Base-by-base conservation (phyloP, 2,113 vertebrate species). In the Leptobrachium ailaonicum region DNA sequence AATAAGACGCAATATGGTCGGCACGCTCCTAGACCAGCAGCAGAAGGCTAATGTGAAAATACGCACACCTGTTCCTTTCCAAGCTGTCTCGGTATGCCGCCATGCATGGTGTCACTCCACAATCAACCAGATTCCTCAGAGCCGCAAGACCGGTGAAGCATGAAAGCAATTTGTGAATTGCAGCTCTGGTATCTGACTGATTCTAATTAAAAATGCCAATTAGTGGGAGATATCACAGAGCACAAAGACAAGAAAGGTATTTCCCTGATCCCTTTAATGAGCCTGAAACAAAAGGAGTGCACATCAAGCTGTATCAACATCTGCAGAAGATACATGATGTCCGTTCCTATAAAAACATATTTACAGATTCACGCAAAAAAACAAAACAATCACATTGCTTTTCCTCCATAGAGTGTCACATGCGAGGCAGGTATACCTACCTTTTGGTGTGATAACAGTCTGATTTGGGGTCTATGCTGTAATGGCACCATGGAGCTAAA, bases 191-290 rank as follows among this genome's bases (percentile, higher is more conserved):
- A 78, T 71, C 76, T 71, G 67, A 78, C 76, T 71, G 66, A 71
- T 63, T 71, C 69, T 73, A 80, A 80, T 80, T 80, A 80, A 73
- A 80, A 80, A 80, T 68, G 71, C 45, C 78, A 73, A 80, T 80
- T 73, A 80, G 71, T 41, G 43, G 63, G 54, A 60, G 63, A 74
- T 74, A 73, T 47, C 77, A 79, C 60, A 66, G 56, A n/a, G 40
- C 41, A 44, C 41, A 41, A 50, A 71, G 43, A 63, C 73, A 47
- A 41, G 41, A 13, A 14, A 54, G 67, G 71, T 66, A 40, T 64
- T 67, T 73, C 56, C 78, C 63, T 60, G 47, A 43, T 67, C 71
- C 14, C 47, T 53, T 67, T 20, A 4, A 71, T 40, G n/a, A 43
- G 41, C 53, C 40, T 62, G 9, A 73, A 12, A 72, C 45, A 79